phyloP scores from a whole-genome alignment of 1,140 invertebrate species.

The Chironomus striatipennis region DNA sequence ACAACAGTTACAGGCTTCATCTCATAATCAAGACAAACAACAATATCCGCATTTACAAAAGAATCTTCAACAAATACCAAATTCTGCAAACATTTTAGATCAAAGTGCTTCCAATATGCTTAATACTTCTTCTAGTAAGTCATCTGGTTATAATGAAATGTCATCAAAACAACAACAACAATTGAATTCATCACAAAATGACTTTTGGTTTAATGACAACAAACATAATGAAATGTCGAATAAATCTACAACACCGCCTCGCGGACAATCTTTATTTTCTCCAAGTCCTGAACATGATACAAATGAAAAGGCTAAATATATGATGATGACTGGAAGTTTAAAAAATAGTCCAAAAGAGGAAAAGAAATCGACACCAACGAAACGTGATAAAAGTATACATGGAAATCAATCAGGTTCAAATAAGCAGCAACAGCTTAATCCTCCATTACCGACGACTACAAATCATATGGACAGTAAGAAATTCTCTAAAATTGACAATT shows the following conservation, averaged over 20 bases:
- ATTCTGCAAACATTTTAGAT: neutral
- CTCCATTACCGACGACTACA: neutral
- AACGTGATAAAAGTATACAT: neutral
- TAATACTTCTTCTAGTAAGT: neutral
- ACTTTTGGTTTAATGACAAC: neutral
- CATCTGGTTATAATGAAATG: neutral
- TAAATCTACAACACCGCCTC: neutral
- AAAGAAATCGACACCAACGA: neutral
- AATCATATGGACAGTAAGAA: neutral
- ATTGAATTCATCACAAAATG: neutral
- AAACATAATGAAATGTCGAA: neutral
- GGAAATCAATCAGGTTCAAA: neutral
- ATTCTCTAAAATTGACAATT: neutral
- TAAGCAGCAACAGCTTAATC: neutral
- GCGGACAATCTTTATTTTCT: neutral
- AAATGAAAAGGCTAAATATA: constrained; percentile 1
- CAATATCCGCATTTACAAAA: neutral
- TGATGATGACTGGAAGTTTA: constrained; percentile 3
- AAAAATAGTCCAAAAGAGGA: neutral
- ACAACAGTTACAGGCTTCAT: constrained; percentile 8
- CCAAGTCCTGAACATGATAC: neutral
- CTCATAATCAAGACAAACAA: neutral
- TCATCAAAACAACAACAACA: neutral
- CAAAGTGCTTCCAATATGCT: neutral
- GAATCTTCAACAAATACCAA: neutral